phyloP scores from a whole-genome alignment of 2,113 vertebrate genomes.

The Raja brachyura region DNA sequence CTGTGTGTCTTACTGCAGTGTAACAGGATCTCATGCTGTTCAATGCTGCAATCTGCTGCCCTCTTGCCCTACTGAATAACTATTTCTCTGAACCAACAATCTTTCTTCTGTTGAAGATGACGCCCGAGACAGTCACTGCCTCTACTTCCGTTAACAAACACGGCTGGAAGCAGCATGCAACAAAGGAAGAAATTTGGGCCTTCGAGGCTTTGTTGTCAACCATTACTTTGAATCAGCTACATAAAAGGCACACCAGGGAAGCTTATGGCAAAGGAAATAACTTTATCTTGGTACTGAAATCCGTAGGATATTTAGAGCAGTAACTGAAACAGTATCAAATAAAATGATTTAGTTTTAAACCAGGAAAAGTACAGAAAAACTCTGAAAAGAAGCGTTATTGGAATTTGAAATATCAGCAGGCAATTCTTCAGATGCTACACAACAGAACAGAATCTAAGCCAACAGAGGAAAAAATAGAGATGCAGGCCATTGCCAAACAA shows the following conservation, averaged over 20 bases:
- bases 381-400: background rate
- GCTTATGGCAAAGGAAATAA: background rate
- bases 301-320: background rate
- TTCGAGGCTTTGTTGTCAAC: background rate
- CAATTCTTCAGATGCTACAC: background rate
- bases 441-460: background rate
- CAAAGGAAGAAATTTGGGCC: too few species aligned
- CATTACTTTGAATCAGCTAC: background rate
- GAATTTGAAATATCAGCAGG: background rate
- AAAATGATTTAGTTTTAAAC: background rate
- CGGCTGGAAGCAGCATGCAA: background rate
- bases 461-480: background rate
- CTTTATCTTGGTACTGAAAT: background rate
- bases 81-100: background rate
- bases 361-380: background rate
- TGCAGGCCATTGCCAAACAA: background rate
- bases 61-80: background rate
- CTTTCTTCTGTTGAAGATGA: background rate
- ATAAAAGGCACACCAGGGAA: background rate
- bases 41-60: background rate
- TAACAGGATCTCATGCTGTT: background rate
- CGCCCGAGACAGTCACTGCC: background rate
- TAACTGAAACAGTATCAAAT: background rate
- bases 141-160: background rate
- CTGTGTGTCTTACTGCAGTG: background rate